These are phyloP conservation scores for Cinara cedri DNA, from an alignment of 2,888 invertebrate species.

Conservation along the genomic window DNA sequence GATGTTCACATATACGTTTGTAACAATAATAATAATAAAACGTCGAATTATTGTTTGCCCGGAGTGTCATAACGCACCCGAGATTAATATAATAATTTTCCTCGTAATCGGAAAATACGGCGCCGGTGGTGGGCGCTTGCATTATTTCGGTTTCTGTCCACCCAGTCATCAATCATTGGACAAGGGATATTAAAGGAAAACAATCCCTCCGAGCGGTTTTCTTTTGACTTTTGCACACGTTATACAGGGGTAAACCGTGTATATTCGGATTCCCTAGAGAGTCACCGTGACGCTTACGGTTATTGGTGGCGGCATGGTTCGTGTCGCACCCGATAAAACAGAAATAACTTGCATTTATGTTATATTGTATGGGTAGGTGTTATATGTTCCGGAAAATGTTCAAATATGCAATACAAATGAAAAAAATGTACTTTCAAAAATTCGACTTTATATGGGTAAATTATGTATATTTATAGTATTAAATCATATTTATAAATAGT, in stretches of 20 bases:
- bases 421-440: too few species aligned
- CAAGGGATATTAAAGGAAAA: conserved; percentile 44
- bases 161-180: conserved; percentile 53
- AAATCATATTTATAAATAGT: too few species aligned
- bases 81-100: conserved; percentile 14
- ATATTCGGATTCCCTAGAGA: conserved; percentile 36
- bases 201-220: conserved; percentile 42
- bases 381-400: too few species aligned
- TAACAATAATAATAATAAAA: not conserved
- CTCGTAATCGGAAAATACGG: conserved; percentile 16
- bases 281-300: conserved; percentile 39
- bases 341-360: too few species aligned
- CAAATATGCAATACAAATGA: too few species aligned
- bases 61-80: not conserved
- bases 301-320: conserved; percentile 1
- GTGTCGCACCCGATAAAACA: too few species aligned
- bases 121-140: not conserved
- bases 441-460: too few species aligned
- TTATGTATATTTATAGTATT: too few species aligned
- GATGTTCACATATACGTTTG: not conserved
- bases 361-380: not conserved
- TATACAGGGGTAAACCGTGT: conserved; percentile 21
- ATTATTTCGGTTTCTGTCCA: conserved; percentile 49
- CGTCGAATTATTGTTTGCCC: conserved; percentile 15
- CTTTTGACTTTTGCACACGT: conserved; percentile 30